phyloP scores from a whole-genome alignment of 92 coral and sea anemone genomes.

The Epizoanthus ramosus region DNA sequence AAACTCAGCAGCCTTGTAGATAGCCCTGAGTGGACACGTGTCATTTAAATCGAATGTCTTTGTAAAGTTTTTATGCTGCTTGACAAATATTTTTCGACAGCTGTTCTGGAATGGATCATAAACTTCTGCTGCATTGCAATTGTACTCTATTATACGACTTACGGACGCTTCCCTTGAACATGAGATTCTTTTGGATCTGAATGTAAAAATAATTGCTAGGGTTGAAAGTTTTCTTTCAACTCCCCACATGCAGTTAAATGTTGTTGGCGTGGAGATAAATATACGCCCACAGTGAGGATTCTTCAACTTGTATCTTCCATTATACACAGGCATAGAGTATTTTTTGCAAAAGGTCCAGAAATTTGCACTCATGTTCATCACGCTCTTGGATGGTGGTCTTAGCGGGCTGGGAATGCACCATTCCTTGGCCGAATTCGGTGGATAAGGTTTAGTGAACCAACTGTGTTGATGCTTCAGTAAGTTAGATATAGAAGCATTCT shows the following conservation, averaged over 20 bases:
- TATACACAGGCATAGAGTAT: slow-evolving; percentile 9
- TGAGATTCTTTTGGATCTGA: neutral
- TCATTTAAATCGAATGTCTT: neutral
- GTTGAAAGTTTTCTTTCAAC: neutral
- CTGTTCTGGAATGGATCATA: slow-evolving; percentile 6
- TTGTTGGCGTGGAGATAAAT: neutral
- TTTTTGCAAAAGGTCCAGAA: too few relatives aligned
- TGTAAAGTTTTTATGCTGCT: too few relatives aligned
- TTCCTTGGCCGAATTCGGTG: neutral
- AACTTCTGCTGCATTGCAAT: neutral
- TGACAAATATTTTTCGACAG: neutral
- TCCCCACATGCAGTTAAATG: neutral
- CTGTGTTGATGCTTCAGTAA: neutral
- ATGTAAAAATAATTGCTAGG: neutral
- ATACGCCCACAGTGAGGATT: slow-evolving; percentile 18
- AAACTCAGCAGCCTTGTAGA: neutral
- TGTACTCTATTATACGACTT: neutral
- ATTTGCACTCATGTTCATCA: neutral
- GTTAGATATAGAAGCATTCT: neutral
- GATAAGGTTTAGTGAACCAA: neutral
- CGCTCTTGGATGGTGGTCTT: neutral
- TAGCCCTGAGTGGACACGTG: neutral
- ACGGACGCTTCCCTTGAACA: neutral
- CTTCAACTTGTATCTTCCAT: neutral
- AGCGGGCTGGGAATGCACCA: neutral